phyloP scores from a whole-genome alignment of 2,113 vertebrate species.

The Bos taurus region DNA sequence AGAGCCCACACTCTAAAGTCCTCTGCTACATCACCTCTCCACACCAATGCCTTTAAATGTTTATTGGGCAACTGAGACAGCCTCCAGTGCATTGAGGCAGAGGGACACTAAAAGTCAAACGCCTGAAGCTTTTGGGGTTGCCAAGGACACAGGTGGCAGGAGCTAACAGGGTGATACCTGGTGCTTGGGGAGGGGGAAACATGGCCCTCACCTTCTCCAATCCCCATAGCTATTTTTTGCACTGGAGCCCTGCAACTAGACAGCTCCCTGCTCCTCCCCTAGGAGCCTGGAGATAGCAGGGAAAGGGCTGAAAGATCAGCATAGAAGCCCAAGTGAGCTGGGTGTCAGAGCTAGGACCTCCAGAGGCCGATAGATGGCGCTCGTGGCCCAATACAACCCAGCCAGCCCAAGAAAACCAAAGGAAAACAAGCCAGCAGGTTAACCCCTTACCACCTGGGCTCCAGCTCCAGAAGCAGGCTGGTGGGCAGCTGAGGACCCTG shows the following conservation, averaged over 20 bases:
- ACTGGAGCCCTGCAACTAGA: not conserved
- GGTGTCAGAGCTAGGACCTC: not conserved
- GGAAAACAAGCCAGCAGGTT: constrained; percentile 34
- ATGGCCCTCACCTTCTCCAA: not conserved
- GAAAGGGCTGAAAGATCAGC: not conserved
- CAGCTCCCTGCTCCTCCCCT: not conserved
- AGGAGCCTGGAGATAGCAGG: not conserved
- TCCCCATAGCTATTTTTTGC: not conserved
- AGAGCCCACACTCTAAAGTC: not conserved
- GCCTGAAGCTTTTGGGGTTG: not conserved
- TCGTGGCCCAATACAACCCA: constrained; percentile 64
- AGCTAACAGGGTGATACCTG: not conserved
- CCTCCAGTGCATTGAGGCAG: not conserved
- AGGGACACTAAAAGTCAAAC: not conserved
- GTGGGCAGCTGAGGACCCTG: not conserved
- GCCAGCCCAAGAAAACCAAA: not conserved
- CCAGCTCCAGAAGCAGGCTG: not conserved
- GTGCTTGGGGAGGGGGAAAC: not conserved
- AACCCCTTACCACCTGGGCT: constrained; percentile 47
- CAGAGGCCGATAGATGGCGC: constrained; percentile 71
- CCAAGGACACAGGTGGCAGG: not conserved
- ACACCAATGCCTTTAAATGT: not conserved
- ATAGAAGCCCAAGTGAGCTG: not conserved
- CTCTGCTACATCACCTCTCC: not conserved
- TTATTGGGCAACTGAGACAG: not conserved